Evolutionary conservation across 2,888 invertebrate species (phyloP), one percentile per base, ranked within the genome.

Genomic region (Lepeophtheirus nordmannii): DNA sequence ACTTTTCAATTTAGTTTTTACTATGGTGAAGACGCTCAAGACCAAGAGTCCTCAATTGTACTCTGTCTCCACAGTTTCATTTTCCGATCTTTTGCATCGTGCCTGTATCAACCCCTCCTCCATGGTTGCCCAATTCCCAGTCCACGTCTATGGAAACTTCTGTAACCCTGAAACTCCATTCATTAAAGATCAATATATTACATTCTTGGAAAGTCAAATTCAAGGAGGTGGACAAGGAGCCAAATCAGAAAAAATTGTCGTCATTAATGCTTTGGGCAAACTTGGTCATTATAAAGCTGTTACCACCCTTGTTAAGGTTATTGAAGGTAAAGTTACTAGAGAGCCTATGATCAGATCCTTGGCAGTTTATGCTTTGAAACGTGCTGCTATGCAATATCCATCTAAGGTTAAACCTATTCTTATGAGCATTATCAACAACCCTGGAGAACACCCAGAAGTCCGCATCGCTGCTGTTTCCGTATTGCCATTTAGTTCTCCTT

Each of bases 1-100:
- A 17, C 71, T 74, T 23, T 68, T 76, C 10, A 70, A 74, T 61
- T 69, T 70, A 64, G 64, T 75, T 56, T 70, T 73, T 69, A 74
- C 74, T 70, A 70, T 71, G 67, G 57, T 39, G 53, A 37, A 67
- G 59, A 17, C 59, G 8, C 23, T 63, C 10, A 63, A 66, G 59
- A 69, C 68, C 14, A 67, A 70, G 11, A 68, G 71, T 64, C 38
- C 67, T 9, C 69, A 70, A 41, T 56, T 72, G 67, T 69, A 69
- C 60, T 70, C 70, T 62, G 69, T 72, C 10, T 70, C 72, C 41
- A 67, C 71, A 23, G 69, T 75, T 56, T 69, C 74, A 23, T 71
- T 74, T 68, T 71, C 72, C 58, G 71, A 71, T 67, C 68, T 76
- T 62, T 69, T 75, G 67, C 68, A 73, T 68, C 71, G 73, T 68